Conservation (phyloP, 2,113 vertebrate species). For the Passer montanus region DNA sequence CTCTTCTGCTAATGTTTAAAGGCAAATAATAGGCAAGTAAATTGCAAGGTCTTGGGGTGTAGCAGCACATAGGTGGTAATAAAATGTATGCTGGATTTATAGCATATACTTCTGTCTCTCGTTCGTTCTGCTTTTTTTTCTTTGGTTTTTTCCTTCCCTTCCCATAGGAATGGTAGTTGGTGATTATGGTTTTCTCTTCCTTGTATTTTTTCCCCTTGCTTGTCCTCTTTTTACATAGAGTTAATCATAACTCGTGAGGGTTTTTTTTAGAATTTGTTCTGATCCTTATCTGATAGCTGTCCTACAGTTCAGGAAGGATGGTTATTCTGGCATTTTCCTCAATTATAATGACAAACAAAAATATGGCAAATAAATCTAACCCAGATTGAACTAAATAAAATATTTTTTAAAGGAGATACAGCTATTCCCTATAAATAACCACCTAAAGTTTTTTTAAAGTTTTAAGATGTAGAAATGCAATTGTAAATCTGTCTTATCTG, state of each 20-base stretch:
- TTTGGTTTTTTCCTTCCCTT: neutral
- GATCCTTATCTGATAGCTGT: slow-evolving; percentile 32
- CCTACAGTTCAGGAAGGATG: slow-evolving; percentile 5
- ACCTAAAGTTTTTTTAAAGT: neutral
- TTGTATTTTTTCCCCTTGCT: neutral
- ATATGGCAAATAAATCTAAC: neutral
- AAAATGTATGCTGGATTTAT: slow-evolving; percentile 56
- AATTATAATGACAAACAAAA: slow-evolving; percentile 12
- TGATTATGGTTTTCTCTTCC: slow-evolving; percentile 7
- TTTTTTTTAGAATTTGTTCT: slow-evolving; percentile 29
- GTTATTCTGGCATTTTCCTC: slow-evolving; percentile 28
- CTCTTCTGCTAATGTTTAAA: slow-evolving; percentile 76
- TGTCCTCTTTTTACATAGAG: slow-evolving; percentile 49
- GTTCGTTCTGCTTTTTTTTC: neutral
- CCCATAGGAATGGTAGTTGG: neutral
- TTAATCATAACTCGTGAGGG: slow-evolving; percentile 33
- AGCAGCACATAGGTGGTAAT: slow-evolving; percentile 28
- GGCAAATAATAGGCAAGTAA: slow-evolving; percentile 74
- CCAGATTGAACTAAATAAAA: neutral
- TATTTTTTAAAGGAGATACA: neutral
- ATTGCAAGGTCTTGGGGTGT: slow-evolving; percentile 64
- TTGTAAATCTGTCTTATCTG: slow-evolving; percentile 8
- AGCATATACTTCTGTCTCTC: neutral
- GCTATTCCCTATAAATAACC: neutral
- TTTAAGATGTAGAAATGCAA: neutral